A percentile compares a stretch with the other conserved stretches of the same genome.
Evolutionary conservation across 1,140 invertebrate species (phyloP).

Genomic region (Melitaea cinxia): DNA sequence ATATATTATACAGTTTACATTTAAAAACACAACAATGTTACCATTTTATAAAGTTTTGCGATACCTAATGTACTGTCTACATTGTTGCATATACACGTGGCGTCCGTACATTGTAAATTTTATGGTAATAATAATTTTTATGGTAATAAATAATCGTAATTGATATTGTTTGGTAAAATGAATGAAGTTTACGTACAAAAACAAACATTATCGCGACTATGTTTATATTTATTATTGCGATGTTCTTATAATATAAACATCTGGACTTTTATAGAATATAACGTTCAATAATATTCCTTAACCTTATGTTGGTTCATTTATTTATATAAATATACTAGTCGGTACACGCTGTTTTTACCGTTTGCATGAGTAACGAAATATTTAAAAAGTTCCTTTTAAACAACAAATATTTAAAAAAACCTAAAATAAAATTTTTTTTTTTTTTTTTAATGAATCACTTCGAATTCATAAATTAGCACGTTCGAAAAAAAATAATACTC

Average conservation of each 20-base stretch:
- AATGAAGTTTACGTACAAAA: constrained; percentile 23
- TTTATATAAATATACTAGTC: background rate
- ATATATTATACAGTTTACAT: too few species aligned
- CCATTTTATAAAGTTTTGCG: too few species aligned
- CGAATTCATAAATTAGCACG: too few species aligned
- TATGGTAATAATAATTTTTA: constrained; percentile 14
- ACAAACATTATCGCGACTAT: constrained; percentile 20
- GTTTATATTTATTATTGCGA: constrained; percentile 24
- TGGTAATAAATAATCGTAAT: constrained; percentile 1
- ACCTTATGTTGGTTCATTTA: background rate
- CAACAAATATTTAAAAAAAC: too few species aligned
- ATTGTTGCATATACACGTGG: constrained; percentile 11
- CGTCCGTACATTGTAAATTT: constrained; percentile 11
- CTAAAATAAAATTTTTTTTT: too few species aligned
- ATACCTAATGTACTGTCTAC: too few species aligned
- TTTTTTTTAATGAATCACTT: too few species aligned
- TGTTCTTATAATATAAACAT: background rate
- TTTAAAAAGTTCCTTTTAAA: too few species aligned
- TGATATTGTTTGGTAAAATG: constrained; percentile 21
- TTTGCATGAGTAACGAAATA: too few species aligned
- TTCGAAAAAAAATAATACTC: too few species aligned
- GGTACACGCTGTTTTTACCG: too few species aligned
- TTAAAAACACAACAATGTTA: too few species aligned
- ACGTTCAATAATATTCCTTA: background rate
- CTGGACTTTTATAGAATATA: constrained; percentile 2